Conservation (phyloP, 2,113 vertebrate genomes). For the Delphinapterus leucas region DNA sequence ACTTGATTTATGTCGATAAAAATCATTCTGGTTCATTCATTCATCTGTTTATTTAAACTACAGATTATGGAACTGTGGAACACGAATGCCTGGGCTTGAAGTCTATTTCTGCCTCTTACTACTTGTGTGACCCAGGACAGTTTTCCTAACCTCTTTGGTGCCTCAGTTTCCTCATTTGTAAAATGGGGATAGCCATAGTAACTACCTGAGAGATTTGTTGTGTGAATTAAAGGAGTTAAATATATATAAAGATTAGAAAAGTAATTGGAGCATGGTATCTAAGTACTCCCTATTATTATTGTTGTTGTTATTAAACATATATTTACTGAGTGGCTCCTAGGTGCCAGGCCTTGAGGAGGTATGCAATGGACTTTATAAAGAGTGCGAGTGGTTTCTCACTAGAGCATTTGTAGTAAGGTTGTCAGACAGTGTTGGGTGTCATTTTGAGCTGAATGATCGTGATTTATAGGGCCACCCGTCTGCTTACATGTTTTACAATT, state of each 20-base stretch:
- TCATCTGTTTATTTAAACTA: not conserved
- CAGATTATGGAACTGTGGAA: not conserved
- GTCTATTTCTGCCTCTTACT: not conserved
- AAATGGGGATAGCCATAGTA: not conserved
- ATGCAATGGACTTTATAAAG: not conserved
- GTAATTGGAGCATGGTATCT: not conserved
- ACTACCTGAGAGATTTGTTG: not conserved
- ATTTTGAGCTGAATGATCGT: not conserved
- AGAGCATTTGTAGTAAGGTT: not conserved
- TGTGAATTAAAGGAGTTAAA: not conserved
- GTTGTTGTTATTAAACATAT: not conserved
- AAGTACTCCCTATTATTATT: not conserved
- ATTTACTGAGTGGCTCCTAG: not conserved
- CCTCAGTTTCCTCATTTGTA: not conserved
- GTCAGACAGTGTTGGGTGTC: not conserved
- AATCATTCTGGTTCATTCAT: not conserved
- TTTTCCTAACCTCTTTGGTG: not conserved
- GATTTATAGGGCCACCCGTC: not conserved
- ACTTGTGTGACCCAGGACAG: not conserved
- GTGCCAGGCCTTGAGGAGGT: not conserved
- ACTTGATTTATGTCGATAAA: not conserved
- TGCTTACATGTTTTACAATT: not conserved
- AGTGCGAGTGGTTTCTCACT: not conserved
- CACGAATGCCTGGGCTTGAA: not conserved
- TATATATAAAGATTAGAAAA: not conserved